Percentiles rank a stretch among this genome's conserved stretches.
phyloP scores from a whole-genome alignment of 1,140 invertebrate genomes.

The Tigriopus japonicus region DNA sequence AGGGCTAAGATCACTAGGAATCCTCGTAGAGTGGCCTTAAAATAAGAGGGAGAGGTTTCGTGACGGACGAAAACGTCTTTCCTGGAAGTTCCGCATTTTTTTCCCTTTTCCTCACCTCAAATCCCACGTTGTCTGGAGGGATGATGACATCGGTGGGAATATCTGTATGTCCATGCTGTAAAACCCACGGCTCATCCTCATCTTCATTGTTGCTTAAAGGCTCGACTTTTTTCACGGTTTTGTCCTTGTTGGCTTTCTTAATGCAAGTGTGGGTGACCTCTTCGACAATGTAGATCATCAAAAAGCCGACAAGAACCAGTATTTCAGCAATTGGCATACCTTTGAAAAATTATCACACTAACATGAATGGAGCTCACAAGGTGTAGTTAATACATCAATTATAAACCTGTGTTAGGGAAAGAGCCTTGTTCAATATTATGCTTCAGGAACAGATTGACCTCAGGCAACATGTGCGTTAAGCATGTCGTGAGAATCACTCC shows the following conservation, averaged over 20 bases:
- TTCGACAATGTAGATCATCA: conserved; percentile 36
- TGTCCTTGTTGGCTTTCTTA: not conserved
- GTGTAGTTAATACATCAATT: not conserved
- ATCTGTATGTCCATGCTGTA: too few relatives aligned
- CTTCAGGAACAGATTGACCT: conserved; percentile 36
- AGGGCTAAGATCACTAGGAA: conserved; percentile 37
- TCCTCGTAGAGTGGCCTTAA: conserved; percentile 23
- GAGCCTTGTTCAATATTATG: not conserved
- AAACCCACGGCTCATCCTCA: too few relatives aligned
- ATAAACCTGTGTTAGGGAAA: not conserved
- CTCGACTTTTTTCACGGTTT: not conserved
- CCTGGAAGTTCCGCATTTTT: too few relatives aligned
- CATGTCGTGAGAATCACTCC: conserved; percentile 76
- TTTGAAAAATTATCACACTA: not conserved
- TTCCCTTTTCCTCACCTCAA: too few relatives aligned
- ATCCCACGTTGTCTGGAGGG: too few relatives aligned
- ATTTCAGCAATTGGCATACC: conserved; percentile 31
- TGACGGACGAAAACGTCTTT: too few relatives aligned
- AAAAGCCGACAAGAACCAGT: conserved; percentile 34
- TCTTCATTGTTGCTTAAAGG: too few relatives aligned
- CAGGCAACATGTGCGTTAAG: conserved; percentile 71
- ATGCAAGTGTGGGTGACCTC: conserved; percentile 27
- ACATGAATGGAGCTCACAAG: not conserved
- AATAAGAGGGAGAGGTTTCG: not conserved
- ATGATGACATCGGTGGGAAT: too few relatives aligned